phyloP scores from a whole-genome alignment of 2,888 invertebrate genomes.

The Rhingia rostrata region DNA sequence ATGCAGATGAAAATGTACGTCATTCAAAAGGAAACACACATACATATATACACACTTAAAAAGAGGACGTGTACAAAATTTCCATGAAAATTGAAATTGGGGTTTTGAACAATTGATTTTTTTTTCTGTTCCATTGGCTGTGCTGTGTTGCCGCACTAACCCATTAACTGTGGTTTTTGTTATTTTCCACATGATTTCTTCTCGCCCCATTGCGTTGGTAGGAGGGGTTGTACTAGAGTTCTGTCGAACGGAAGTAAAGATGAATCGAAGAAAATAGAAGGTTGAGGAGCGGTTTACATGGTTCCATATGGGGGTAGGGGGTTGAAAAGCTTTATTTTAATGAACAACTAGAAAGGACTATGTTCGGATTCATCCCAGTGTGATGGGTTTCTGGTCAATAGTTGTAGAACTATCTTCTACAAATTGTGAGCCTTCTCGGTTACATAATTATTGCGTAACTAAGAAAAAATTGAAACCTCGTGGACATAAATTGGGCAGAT shows the following conservation, averaged over 20 bases:
- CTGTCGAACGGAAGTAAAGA: conserved; percentile 24
- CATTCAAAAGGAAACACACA: neutral
- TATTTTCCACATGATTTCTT: conserved; percentile 70
- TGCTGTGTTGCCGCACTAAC: conserved; percentile 56
- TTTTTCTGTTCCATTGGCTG: conserved; percentile 52
- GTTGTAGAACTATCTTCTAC: too few relatives aligned
- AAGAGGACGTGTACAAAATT: conserved; percentile 13
- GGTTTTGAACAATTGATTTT: conserved; percentile 48
- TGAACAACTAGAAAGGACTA: too few relatives aligned
- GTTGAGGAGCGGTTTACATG: neutral
- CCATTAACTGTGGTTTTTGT: conserved; percentile 70
- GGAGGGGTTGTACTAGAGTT: conserved; percentile 9
- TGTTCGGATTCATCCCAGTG: too few relatives aligned
- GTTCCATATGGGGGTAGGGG: too few relatives aligned
- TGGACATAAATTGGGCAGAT: too few relatives aligned
- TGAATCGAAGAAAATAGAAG: neutral
- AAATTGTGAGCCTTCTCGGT: too few relatives aligned
- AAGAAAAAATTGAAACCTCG: too few relatives aligned
- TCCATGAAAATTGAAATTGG: conserved; percentile 67
- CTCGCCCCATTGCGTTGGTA: neutral
- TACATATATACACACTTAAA: neutral
- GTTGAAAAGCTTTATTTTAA: too few relatives aligned
- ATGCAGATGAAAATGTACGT: conserved; percentile 23
- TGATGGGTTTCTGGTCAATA: too few relatives aligned
- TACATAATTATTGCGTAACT: too few relatives aligned